These are phyloP conservation scores for Morus bassanus DNA, from an alignment of 2,797 vertebrate species.

Conservation along the genomic window DNA sequence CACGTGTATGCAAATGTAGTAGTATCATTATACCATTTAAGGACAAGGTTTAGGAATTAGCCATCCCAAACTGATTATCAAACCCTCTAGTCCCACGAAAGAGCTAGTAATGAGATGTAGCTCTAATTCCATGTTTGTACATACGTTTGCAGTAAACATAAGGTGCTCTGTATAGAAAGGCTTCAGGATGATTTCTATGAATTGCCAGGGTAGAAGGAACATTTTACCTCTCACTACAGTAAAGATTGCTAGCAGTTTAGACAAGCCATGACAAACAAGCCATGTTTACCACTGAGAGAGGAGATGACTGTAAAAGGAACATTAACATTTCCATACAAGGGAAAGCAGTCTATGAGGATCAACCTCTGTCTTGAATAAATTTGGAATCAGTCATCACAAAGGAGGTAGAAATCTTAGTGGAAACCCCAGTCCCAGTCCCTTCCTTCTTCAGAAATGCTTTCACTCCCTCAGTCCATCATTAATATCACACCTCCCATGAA, in stretches of 20 bases:
- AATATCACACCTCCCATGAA: not conserved
- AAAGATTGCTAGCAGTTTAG: not conserved
- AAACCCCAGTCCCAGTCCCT: not conserved
- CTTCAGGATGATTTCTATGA: not conserved
- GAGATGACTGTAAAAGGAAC: not conserved
- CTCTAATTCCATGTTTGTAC: not conserved
- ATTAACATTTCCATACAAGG: not conserved
- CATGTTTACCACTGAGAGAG: not conserved
- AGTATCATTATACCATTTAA: not conserved
- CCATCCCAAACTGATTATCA: not conserved
- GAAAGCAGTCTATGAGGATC: not conserved
- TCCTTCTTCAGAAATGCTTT: not conserved
- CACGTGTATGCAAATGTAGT: not conserved
- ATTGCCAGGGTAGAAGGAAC: not conserved
- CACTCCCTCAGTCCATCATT: not conserved
- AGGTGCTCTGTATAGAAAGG: not conserved
- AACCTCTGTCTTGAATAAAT: not conserved
- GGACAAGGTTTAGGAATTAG: not conserved
- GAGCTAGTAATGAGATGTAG: not conserved
- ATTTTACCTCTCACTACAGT: not conserved
- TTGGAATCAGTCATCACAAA: not conserved
- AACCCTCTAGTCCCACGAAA: not conserved
- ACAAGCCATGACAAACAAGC: not conserved
- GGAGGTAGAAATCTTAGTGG: not conserved
- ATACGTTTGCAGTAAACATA: not conserved